Evolutionary conservation across 2,797 vertebrate species (phyloP).

Genomic region (Furcifer pardalis): DNA sequence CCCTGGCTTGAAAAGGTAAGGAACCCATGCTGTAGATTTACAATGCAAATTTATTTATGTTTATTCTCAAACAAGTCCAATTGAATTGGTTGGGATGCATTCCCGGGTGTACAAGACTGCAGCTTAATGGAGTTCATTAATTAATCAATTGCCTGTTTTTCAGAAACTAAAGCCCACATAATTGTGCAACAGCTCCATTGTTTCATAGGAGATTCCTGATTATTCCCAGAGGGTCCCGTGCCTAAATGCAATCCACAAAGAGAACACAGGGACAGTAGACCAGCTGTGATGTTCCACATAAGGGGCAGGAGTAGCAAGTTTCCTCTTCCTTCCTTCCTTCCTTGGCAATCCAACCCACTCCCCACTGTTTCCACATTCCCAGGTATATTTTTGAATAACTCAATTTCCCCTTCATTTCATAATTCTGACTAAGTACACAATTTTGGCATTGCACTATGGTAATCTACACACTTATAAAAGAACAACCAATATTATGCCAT

Average conservation of each 20-base stretch:
- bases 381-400: neutral
- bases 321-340: neutral
- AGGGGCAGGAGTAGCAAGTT: neutral
- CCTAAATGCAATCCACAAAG: neutral
- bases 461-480: neutral
- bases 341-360: too few relatives aligned
- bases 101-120: neutral
- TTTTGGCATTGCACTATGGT: neutral
- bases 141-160: too few relatives aligned
- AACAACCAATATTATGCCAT: neutral
- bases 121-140: neutral
- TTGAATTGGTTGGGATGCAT: neutral
- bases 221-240: neutral
- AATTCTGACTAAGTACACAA: conserved; percentile 6
- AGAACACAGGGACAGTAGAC: neutral
- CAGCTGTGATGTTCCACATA: neutral
- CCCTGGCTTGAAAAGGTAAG: too few relatives aligned
- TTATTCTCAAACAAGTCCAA: neutral
- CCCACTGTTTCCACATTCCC: neutral
- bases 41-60: neutral
- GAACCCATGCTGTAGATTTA: too few relatives aligned
- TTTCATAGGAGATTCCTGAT: neutral
- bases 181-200: neutral
- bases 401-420: neutral
- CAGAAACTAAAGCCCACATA: neutral